These are phyloP conservation scores for Rattus rattus DNA, from an alignment of 2,113 vertebrate genomes.

Conservation along the genomic window DNA sequence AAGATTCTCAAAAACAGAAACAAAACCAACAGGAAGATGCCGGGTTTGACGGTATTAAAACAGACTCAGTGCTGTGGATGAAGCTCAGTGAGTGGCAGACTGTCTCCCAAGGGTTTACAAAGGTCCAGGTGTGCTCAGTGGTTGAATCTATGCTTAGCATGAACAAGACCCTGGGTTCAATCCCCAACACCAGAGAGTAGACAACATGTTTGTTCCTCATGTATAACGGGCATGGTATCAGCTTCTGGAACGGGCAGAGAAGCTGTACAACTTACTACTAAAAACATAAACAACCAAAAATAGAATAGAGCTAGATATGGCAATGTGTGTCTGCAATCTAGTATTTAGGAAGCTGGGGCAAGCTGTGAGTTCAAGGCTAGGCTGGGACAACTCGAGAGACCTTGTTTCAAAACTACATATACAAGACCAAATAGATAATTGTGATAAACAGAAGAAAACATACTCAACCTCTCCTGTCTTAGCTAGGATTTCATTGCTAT, in stretches of 20 bases:
- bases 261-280: background rate
- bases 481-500: too few relatives aligned
- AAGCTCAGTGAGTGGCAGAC: background rate
- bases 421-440: background rate
- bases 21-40: background rate
- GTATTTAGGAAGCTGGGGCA: background rate
- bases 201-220: constrained; percentile 24
- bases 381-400: background rate
- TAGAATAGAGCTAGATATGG: background rate
- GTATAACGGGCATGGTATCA: background rate
- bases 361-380: background rate
- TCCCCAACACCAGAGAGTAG: background rate
- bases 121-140: background rate
- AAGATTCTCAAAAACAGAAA: background rate
- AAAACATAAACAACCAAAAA: background rate
- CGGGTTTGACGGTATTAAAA: constrained; percentile 23
- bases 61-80: background rate
- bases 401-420: background rate
- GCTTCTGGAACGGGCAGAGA: background rate
- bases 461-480: background rate
- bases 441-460: constrained; percentile 4
- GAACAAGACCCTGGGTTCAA: background rate
- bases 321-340: background rate
- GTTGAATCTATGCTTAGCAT: background rate
- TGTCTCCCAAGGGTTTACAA: background rate